Percentiles rank a stretch among this genome's conserved stretches.
Evolutionary conservation across 2,888 invertebrate genomes (phyloP).

Genomic region (Noctua fimbriata): DNA sequence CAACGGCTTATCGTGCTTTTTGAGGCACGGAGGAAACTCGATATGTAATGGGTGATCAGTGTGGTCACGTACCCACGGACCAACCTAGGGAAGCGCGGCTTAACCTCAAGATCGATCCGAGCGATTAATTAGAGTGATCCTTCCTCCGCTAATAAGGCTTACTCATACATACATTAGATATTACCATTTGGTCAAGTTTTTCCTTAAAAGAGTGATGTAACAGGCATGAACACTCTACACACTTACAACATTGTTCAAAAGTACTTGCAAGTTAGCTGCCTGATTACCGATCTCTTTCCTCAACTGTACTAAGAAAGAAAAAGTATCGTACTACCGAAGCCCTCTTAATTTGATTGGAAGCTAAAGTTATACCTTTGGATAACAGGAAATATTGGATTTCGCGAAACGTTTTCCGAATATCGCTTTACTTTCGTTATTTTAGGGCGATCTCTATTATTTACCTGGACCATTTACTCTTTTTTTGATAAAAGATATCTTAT

Average conservation of each 20-base stretch:
- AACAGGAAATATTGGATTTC: constrained; percentile 52
- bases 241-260: neutral
- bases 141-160: too few relatives aligned
- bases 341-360: constrained; percentile 42
- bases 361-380: constrained; percentile 40
- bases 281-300: neutral
- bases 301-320: constrained; percentile 19
- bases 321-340: constrained; percentile 15
- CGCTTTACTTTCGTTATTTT: constrained; percentile 37
- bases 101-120: too few relatives aligned
- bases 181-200: too few relatives aligned
- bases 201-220: neutral
- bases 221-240: neutral
- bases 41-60: too few relatives aligned
- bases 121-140: too few relatives aligned
- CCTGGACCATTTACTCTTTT: constrained; percentile 18
- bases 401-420: constrained; percentile 45
- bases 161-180: too few relatives aligned
- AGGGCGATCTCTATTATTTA: constrained; percentile 40
- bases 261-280: constrained; percentile 1
- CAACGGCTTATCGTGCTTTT: too few relatives aligned
- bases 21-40: too few relatives aligned
- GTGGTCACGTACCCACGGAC: too few relatives aligned
- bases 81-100: too few relatives aligned
- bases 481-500: constrained; percentile 19